These are phyloP conservation scores for Agapostemon virescens DNA, from an alignment of 2,888 invertebrate species.

Conservation along the genomic window DNA sequence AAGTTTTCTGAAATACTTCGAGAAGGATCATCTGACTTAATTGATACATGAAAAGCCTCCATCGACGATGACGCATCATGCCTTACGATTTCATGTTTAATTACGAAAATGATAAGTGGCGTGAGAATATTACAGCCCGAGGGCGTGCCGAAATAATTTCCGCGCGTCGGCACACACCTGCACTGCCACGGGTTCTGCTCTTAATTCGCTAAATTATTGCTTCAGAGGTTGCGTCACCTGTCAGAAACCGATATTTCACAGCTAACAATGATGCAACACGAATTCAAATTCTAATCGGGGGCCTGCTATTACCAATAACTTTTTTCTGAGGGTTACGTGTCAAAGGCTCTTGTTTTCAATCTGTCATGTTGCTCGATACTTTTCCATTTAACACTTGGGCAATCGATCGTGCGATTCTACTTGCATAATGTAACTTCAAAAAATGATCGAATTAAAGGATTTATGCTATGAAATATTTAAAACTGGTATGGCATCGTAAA, in stretches of 20 bases:
- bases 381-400: background rate
- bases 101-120: slow-evolving; percentile 15
- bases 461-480: background rate
- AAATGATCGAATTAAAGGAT: background rate
- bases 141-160: background rate
- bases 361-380: background rate
- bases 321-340: slow-evolving; percentile 1
- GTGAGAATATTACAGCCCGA: slow-evolving; percentile 3
- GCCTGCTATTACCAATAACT: background rate
- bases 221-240: slow-evolving; percentile 11
- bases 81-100: slow-evolving; percentile 12
- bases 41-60: background rate
- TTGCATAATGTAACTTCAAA: background rate
- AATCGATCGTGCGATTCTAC: background rate
- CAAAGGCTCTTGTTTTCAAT: background rate
- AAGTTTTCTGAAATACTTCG: background rate
- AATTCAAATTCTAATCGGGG: background rate
- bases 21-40: background rate
- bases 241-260: slow-evolving; percentile 9
- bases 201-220: slow-evolving; percentile 14
- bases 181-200: background rate
- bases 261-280: slow-evolving; percentile 4
- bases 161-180: slow-evolving; percentile 16
- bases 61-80: background rate
- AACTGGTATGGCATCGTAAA: background rate